Evolutionary conservation across 2,797 vertebrate species (phyloP).

Genomic region (Meda fulgida): DNA sequence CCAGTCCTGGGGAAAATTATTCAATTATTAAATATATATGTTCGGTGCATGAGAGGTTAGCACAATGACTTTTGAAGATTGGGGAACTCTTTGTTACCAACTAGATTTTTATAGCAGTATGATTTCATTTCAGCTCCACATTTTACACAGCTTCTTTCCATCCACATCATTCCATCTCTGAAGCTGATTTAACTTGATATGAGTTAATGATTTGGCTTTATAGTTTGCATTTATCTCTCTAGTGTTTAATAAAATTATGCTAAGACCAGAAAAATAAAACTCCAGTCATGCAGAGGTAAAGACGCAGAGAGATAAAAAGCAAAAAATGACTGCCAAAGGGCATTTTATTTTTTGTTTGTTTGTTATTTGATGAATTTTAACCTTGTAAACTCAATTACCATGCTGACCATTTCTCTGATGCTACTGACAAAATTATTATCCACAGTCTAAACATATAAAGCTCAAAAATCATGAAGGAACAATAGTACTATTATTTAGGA

Average conservation of each 20-base stretch:
- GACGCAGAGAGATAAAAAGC: not conserved
- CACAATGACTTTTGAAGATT: slow-evolving; percentile 23
- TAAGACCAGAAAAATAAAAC: slow-evolving; percentile 7
- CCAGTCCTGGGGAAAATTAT: slow-evolving; percentile 16
- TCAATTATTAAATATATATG: slow-evolving; percentile 24
- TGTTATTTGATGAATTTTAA: slow-evolving; percentile 12
- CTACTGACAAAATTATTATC: not conserved
- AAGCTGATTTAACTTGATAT: slow-evolving; percentile 31
- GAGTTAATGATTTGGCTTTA: slow-evolving; percentile 22
- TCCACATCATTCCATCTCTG: slow-evolving; percentile 5
- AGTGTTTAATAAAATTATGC: slow-evolving; percentile 12
- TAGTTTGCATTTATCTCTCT: slow-evolving; percentile 17
- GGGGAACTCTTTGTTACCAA: not conserved
- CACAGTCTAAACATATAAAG: not conserved
- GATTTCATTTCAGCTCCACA: slow-evolving; percentile 13
- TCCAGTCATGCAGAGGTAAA: not conserved
- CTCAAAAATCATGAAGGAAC: not conserved
- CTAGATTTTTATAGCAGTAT: not conserved
- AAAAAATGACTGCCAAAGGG: slow-evolving; percentile 2
- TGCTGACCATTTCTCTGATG: not conserved
- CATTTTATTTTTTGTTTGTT: not conserved
- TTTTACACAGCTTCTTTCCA: slow-evolving; percentile 28
- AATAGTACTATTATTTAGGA: not conserved
- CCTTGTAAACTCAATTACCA: slow-evolving; percentile 24
- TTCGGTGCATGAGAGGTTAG: not conserved